These are phyloP conservation scores for Triplophysa dalaica DNA, from an alignment of 2,113 vertebrate genomes.

Conservation along the genomic window DNA sequence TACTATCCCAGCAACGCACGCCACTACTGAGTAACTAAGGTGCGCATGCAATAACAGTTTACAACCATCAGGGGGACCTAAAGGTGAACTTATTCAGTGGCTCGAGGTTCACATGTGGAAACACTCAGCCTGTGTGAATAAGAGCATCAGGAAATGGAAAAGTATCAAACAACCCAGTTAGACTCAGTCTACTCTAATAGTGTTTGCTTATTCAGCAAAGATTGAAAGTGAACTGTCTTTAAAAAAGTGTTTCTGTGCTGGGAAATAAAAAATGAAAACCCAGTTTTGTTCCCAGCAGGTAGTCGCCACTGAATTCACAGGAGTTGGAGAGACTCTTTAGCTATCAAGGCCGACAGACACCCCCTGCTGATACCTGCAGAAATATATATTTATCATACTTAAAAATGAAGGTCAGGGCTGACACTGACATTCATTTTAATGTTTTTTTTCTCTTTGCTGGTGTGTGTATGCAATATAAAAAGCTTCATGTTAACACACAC, in stretches of 20 bases:
- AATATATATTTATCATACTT: constrained; percentile 9
- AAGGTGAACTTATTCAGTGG: constrained; percentile 11
- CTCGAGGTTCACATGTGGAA: constrained; percentile 63
- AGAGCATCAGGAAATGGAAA: constrained; percentile 36
- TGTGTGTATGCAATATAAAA: neutral
- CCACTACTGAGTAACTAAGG: neutral
- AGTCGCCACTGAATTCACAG: neutral
- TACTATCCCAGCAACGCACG: neutral
- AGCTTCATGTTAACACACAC: neutral
- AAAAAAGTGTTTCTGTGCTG: neutral
- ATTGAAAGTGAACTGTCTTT: neutral
- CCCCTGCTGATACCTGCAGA: neutral
- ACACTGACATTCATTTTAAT: constrained; percentile 11
- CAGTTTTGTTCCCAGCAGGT: constrained; percentile 13
- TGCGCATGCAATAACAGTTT: neutral
- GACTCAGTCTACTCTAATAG: neutral
- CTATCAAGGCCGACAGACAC: neutral
- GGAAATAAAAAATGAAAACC: neutral
- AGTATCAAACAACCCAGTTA: constrained; percentile 32
- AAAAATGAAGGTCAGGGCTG: constrained; percentile 28
- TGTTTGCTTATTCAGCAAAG: constrained; percentile 12
- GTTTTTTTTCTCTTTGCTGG: neutral
- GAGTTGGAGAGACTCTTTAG: neutral
- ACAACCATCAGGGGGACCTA: constrained; percentile 62
- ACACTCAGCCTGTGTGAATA: constrained; percentile 51